Evolutionary conservation across 1,140 invertebrate species (phyloP).

Genomic region (Anagrus nilaparvatae): DNA sequence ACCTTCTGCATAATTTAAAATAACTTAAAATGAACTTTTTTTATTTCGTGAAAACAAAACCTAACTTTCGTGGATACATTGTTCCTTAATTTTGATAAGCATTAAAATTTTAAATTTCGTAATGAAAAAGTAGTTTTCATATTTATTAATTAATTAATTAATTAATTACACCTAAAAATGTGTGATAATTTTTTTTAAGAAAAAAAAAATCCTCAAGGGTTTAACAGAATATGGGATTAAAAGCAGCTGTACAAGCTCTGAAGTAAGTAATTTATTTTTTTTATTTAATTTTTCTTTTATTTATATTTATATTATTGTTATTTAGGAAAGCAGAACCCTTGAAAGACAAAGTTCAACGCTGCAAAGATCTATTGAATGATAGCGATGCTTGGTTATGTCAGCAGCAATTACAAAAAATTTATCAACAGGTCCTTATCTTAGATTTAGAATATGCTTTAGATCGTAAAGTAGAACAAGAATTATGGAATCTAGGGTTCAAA

Average conservation of each 20-base stretch:
- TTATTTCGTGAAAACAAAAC: too few species aligned
- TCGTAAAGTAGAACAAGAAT: constrained; percentile 79
- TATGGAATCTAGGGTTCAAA: constrained; percentile 84
- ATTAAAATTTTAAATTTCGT: too few species aligned
- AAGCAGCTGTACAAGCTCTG: constrained; percentile 58
- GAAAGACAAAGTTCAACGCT: constrained; percentile 55
- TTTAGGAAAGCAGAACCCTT: constrained; percentile 58
- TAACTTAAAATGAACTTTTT: too few species aligned
- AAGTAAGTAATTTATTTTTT: constrained; percentile 43
- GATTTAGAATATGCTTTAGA: constrained; percentile 82
- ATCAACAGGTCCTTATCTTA: constrained; percentile 67
- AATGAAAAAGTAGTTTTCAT: too few species aligned
- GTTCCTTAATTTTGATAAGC: too few species aligned
- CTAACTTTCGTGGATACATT: too few species aligned
- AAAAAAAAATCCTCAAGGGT: too few species aligned
- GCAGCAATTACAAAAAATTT: constrained; percentile 60
- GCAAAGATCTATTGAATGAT: constrained; percentile 51
- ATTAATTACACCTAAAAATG: too few species aligned
- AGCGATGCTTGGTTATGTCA: constrained; percentile 53
- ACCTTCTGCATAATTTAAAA: too few species aligned
- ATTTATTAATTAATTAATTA: too few species aligned
- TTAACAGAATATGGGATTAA: constrained; percentile 51
- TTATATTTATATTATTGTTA: constrained; percentile 19
- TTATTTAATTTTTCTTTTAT: background rate
- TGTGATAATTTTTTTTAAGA: too few species aligned